Evolutionary conservation across 23 tunicate genomes (phyloP), one percentile per base, ranked within the genome.

Genomic region (Ascidia mentula): DNA sequence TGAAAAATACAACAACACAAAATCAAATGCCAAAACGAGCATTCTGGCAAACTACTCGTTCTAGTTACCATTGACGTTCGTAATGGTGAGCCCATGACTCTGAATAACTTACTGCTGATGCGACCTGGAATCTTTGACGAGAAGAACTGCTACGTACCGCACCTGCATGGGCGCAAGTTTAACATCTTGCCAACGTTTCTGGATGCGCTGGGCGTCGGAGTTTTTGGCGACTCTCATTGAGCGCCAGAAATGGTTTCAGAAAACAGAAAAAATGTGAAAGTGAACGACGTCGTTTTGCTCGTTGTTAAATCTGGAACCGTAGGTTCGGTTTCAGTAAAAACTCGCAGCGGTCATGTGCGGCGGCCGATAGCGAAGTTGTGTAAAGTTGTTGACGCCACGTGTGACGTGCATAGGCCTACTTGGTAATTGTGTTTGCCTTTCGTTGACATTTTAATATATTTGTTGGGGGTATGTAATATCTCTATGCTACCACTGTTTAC

Each of bases 161-260:
- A 46, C 30, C 79, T 42, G 22, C n/a, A n/a, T 73, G 86, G 78
- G 37, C 37, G 60, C 77, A 72, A 38, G 78, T 72, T 28, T 80
- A 69, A 69, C 60, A 34, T 30, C 36, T 81, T 30, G 85, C 59
- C 24, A 81, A 81, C 73, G 69, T 40, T n/a, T 81, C 31, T 81
- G 37, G 77, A 70, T 70, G 31, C 40, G 85, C 30, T 81, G 85
- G 61, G 76, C 34, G 32, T 26, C 45, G 40, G 77, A 81, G 20
- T 81, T 40, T 70, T 31, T 81, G 35, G 61, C 75, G 35, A 71
- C 60, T 38, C 76, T 81, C 2, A 31, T 37, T 32, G 69, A 81
- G 31, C 85, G 85, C 38, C 40, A 69, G 12, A 81, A 81, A 40
- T 81, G 85, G 85, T 34, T 37, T 4, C 40, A 40, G 69, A 70